Conservation (phyloP, 2,113 vertebrate genomes). For the Embiotoca jacksoni region DNA sequence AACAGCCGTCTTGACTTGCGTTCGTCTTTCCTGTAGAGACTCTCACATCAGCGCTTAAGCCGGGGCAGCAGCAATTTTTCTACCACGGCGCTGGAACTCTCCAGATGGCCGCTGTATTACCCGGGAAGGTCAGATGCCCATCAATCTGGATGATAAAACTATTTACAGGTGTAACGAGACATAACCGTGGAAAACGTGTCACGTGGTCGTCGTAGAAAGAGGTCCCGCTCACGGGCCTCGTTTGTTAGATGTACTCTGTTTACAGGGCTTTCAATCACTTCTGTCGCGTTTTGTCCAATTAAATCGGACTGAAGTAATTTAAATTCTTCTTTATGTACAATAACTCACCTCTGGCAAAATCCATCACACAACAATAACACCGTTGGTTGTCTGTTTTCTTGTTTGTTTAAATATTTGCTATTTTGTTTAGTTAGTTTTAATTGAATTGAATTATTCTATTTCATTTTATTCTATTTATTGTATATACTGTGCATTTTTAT, state of each 20-base stretch:
- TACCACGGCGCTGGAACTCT: slow-evolving; percentile 18
- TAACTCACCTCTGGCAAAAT: too few relatives aligned
- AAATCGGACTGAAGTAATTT: too few relatives aligned
- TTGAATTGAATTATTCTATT: too few relatives aligned
- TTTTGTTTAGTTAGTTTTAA: too few relatives aligned
- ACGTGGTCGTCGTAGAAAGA: neutral
- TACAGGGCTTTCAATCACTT: too few relatives aligned
- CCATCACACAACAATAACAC: too few relatives aligned
- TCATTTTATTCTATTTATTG: too few relatives aligned
- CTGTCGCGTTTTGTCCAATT: too few relatives aligned
- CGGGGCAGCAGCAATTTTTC: slow-evolving; percentile 25
- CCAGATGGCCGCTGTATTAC: slow-evolving; percentile 50
- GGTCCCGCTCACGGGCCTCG: neutral
- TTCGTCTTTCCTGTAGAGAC: slow-evolving; percentile 46
- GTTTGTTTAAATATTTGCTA: too few relatives aligned
- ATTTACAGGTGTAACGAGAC: slow-evolving; percentile 33
- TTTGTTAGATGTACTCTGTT: neutral
- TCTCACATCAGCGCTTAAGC: slow-evolving; percentile 23
- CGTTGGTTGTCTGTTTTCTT: too few relatives aligned
- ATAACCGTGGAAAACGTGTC: slow-evolving; percentile 24
- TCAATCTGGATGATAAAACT: slow-evolving; percentile 27
- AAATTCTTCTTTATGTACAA: too few relatives aligned
- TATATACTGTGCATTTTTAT: too few relatives aligned
- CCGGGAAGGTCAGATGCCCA: slow-evolving; percentile 45
- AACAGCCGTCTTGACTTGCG: slow-evolving; percentile 42